These are phyloP conservation scores for Meriones unguiculatus DNA, from an alignment of 2,113 vertebrate genomes.

Conservation along the genomic window DNA sequence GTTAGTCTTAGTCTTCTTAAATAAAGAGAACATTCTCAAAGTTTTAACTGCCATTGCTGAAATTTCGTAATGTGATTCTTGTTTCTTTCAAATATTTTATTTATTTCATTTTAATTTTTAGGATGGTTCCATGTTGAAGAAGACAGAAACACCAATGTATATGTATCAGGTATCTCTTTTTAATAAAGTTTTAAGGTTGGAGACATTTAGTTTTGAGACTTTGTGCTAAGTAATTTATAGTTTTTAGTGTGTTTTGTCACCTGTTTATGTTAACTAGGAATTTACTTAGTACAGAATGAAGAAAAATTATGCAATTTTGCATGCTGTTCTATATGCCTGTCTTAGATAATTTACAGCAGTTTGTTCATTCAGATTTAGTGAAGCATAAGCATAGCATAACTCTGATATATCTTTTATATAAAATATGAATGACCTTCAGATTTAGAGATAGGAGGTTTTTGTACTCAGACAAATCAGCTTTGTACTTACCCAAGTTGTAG, in stretches of 20 bases:
- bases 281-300: conserved; percentile 17
- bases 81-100: conserved; percentile 45
- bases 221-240: conserved; percentile 41
- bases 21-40: conserved; percentile 35
- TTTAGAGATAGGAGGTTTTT: conserved; percentile 3
- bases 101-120: conserved; percentile 81
- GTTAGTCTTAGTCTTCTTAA: conserved; percentile 44
- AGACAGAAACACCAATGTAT: conserved; percentile 96
- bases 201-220: conserved; percentile 44
- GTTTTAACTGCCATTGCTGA: conserved; percentile 24
- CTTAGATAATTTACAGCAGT: background rate
- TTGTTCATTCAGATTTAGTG: conserved; percentile 23
- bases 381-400: background rate
- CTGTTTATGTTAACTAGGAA: background rate
- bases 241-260: conserved; percentile 31
- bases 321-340: background rate
- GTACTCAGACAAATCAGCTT: conserved; percentile 2
- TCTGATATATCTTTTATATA: conserved; percentile 16
- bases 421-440: background rate
- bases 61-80: conserved; percentile 28
- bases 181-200: conserved; percentile 36
- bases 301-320: conserved; percentile 26
- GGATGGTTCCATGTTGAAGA: conserved; percentile 98
- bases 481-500: background rate
- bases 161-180: conserved; percentile 93